Evolutionary conservation across 2,113 vertebrate genomes (phyloP), one percentile per base, ranked within the genome.

Genomic region (Chrysochloris asiatica): DNA sequence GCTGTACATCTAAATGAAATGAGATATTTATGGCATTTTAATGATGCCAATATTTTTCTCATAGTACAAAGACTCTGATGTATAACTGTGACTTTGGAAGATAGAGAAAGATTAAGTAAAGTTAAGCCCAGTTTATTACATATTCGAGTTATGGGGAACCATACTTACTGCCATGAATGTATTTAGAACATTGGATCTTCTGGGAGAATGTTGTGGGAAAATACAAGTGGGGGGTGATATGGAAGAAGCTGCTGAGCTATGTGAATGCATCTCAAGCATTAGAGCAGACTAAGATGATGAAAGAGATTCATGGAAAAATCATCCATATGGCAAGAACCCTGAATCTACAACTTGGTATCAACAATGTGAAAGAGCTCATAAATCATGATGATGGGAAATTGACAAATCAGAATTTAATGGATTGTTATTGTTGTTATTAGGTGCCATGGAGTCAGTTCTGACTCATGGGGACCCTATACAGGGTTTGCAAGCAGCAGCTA

Each of bases 1-100:
- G 41, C n/a, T 84, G 3, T 83, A 85, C 24, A 67, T 86, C 24
- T 50, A 47, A 80, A 79, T 33, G 14, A 82, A 83, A 85, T 48
- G 50, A 72, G 90, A 73, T 56, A 36, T 83, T 86, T 77, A 30
- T 90, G 76, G 6, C n/a, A 80, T 92, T 90, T 94, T 90, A 72
- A 88, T 83, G 43, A 8, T 72, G 63, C 30, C n/a, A 95, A 22
- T 94, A 93, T 86, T 94, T 93, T 90, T 63, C 65, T 89, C 72
- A 83, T 36, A 83, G 82, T 81, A 85, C 75, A 38, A 93, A 21
- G 67, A 78, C 22, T 65, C 54, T 95, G 83, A 90, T 92, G 92
- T 95, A 89, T 91, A 36, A 26, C 41, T 45, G 2, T 83, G 47
- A 89, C 83, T 82, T 94, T 90, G 78, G 50, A 94, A 63, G 26